A percentile compares a stretch with the other conserved stretches of the same genome.
These are phyloP conservation scores for Apoderus coryli DNA, from an alignment of 2,888 invertebrate genomes.

Conservation along the genomic window DNA sequence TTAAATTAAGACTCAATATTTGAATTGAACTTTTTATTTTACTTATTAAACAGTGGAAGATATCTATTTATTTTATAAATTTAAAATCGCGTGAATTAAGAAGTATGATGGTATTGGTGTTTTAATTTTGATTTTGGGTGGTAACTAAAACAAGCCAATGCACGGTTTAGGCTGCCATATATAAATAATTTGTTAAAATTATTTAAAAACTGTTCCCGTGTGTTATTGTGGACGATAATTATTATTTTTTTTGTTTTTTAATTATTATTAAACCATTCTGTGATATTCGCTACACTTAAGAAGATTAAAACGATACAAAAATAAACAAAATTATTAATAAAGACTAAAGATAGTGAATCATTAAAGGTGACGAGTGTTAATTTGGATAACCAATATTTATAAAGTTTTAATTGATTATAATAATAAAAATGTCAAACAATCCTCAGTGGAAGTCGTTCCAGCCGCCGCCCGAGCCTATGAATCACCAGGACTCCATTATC, in stretches of 20 bases:
- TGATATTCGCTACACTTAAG: conserved; percentile 42
- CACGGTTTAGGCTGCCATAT: conserved; percentile 28
- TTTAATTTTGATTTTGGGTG: no score
- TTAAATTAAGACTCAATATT: no score
- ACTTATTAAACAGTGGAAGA: no score
- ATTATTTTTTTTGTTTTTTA: no score
- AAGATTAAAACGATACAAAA: conserved; percentile 25
- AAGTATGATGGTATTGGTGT: no score
- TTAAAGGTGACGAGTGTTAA: no score
- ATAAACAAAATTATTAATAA: conserved; percentile 26
- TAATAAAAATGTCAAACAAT: conserved; percentile 57
- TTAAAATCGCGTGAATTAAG: no score
- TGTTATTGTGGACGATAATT: no score
- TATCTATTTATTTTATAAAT: no score
- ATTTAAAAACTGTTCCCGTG: no score
- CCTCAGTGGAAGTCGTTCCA: conserved; percentile 84
- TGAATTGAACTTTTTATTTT: no score
- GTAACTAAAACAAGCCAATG: conserved; percentile 15
- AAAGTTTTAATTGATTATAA: conserved; percentile 29
- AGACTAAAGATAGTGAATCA: conserved; percentile 13
- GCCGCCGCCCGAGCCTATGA: conserved; percentile 71
- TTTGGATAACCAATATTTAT: no score
- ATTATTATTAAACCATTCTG: conserved; percentile 41
- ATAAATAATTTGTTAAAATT: conserved; percentile 25
- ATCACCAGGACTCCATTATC: conserved; percentile 65